These are phyloP conservation scores for Atethmia centrago DNA, from an alignment of 2,888 invertebrate species.

Conservation along the genomic window DNA sequence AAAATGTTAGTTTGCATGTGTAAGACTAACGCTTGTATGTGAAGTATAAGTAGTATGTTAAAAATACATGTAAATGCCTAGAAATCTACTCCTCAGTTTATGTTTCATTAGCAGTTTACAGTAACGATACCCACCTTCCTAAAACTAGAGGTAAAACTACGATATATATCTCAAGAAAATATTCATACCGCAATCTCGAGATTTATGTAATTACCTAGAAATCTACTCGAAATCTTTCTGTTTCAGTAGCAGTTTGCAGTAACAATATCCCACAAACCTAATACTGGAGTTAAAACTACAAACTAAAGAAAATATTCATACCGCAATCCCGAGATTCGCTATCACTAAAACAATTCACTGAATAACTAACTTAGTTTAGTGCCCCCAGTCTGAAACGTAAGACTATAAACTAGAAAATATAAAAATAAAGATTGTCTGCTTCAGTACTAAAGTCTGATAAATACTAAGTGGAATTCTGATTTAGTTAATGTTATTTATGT, in stretches of 20 bases:
- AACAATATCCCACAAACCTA: background rate
- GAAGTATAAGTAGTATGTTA: background rate
- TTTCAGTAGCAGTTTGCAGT: background rate
- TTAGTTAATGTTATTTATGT: constrained; percentile 19
- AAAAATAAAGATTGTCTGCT: constrained; percentile 26
- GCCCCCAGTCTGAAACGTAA: constrained; percentile 1
- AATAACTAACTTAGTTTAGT: constrained; percentile 41
- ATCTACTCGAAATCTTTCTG: no score
- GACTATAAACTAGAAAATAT: constrained; percentile 30
- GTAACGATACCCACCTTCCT: background rate
- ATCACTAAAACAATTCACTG: constrained; percentile 47
- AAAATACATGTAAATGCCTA: no score
- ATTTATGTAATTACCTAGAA: background rate
- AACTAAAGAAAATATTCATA: constrained; percentile 39
- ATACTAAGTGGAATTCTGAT: constrained; percentile 7
- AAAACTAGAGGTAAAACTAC: background rate
- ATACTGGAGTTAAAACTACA: background rate
- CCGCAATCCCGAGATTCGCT: constrained; percentile 40
- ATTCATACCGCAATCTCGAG: constrained; percentile 41
- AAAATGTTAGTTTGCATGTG: background rate
- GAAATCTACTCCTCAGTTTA: no score
- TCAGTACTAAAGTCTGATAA: constrained; percentile 14
- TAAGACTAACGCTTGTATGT: background rate
- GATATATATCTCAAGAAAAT: constrained; percentile 17
- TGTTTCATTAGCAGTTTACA: background rate